Base-by-base conservation (phyloP, 2,888 invertebrate species). In the Melieria picta region DNA sequence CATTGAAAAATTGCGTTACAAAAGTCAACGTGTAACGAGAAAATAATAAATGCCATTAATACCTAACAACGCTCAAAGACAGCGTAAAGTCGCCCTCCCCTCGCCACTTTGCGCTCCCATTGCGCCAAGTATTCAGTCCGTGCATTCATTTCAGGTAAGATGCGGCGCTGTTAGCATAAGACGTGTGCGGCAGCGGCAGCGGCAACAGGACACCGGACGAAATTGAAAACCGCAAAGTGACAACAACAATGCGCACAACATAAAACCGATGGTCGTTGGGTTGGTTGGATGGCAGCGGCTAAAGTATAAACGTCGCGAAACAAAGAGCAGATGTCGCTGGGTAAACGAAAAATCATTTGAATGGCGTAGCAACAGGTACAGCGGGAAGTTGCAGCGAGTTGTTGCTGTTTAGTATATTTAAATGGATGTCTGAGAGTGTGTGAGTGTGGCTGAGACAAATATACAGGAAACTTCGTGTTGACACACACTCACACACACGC, bases 41-140 rank as follows among this genome's bases (percentile, higher is more conserved):
- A 84, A 84, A 83, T 84, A 83, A 83, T 84, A 83, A 84, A 82
- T 81, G 81, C 78, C 78, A 83, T 82, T 83, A 81, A 84, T 80
- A 79, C 79, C 75, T 30, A 30, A 30, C 30, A 30, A 30, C 30
- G 30, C 30, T 30, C 30, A 30, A 30, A 30, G 30, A 30, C 30
- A 30, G 30, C 30, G 30, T 30, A 30, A 30, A 30, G 30, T 30
- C 30, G 30, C 30, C 30, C 30, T 30, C 30, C 30, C 30, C 30
- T 30, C 30, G 30, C 30, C 30, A 30, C 30, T 30, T 30, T 30
- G 30, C 30, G 30, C 30, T 30, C 30, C 30, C 30, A 30, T 30
- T 30, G 30, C 30, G 30, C 30, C 30, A 30, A 2, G 30, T 2
- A n/a, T n/a, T n/a, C n/a, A n/a, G 30, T 30, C 30, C 30, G 30